These are phyloP conservation scores for Thecocarcelia acutangulata DNA, from an alignment of 2,888 invertebrate genomes.

Conservation along the genomic window DNA sequence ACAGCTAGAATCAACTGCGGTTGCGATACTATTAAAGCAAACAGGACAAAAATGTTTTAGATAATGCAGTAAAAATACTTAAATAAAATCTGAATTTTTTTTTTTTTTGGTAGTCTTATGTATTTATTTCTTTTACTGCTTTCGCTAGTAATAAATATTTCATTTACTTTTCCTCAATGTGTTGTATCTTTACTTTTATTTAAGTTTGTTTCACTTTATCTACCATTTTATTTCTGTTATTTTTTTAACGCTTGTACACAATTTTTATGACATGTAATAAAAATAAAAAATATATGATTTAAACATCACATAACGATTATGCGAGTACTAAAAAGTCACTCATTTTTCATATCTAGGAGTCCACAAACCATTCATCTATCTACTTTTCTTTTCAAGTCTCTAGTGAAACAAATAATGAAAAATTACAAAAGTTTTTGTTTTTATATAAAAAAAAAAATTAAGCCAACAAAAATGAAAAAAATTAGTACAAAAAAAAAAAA, in stretches of 20 bases:
- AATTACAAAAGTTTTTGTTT: constrained; percentile 1
- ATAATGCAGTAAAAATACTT: no score
- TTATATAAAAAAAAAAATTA: constrained; percentile 2
- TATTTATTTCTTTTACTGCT: constrained; percentile 42
- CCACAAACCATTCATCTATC: constrained; percentile 19
- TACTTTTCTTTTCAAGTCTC: constrained; percentile 4
- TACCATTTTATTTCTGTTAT: constrained; percentile 23
- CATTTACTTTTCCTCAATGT: constrained; percentile 68
- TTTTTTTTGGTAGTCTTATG: no score
- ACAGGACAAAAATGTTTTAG: no score
- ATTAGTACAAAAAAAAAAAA: constrained; percentile 16
- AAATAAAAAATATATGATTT: constrained; percentile 50
- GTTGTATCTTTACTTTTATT: constrained; percentile 39
- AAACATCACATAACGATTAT: constrained; percentile 55
- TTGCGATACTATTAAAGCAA: no score
- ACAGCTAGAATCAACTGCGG: no score
- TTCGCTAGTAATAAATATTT: constrained; percentile 65
- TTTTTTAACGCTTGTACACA: constrained; percentile 10
- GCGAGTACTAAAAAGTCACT: constrained; percentile 29
- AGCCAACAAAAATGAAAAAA: not conserved
- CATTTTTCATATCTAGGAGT: not conserved
- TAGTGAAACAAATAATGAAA: constrained; percentile 30
- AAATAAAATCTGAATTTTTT: no score
- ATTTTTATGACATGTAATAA: constrained; percentile 59
- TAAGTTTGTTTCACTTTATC: constrained; percentile 8